Conservation (phyloP, 2,113 vertebrate genomes). For the Myocastor coypus region DNA sequence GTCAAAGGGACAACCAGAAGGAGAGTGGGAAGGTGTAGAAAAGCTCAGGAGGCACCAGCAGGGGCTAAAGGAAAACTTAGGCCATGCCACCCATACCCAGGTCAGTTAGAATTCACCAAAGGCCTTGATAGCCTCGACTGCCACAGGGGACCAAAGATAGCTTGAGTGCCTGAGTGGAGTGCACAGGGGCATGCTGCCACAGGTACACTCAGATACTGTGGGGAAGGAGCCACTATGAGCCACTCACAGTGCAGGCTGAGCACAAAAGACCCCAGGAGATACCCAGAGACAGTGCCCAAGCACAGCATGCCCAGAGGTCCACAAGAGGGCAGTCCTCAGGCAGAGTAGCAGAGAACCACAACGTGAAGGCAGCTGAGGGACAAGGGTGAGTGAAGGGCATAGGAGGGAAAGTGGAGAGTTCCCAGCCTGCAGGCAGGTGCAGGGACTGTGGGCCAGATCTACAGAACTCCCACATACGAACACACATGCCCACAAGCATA, state of each 20-base stretch:
- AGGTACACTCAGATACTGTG: background rate
- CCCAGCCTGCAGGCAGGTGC: background rate
- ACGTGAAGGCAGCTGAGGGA: background rate
- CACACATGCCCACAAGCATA: background rate
- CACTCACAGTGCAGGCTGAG: background rate
- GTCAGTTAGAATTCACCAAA: background rate
- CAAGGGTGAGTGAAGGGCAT: background rate
- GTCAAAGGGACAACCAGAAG: background rate
- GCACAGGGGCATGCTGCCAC: background rate
- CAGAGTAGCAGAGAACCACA: background rate
- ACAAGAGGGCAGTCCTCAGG: background rate
- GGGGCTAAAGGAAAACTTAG: too few relatives aligned
- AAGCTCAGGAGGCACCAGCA: too few relatives aligned
- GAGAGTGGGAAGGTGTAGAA: background rate
- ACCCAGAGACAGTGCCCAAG: background rate
- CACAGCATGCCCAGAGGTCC: background rate
- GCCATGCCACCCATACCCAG: too few relatives aligned
- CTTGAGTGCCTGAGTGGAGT: background rate
- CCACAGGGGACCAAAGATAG: background rate
- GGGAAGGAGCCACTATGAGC: background rate
- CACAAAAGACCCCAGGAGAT: background rate
- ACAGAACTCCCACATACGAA: background rate
- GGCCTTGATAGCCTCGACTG: background rate
- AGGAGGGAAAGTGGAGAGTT: background rate
- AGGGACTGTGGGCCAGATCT: background rate